Conservation (phyloP, 2,797 vertebrate genomes). For the Mormyrops attenuatus region DNA sequence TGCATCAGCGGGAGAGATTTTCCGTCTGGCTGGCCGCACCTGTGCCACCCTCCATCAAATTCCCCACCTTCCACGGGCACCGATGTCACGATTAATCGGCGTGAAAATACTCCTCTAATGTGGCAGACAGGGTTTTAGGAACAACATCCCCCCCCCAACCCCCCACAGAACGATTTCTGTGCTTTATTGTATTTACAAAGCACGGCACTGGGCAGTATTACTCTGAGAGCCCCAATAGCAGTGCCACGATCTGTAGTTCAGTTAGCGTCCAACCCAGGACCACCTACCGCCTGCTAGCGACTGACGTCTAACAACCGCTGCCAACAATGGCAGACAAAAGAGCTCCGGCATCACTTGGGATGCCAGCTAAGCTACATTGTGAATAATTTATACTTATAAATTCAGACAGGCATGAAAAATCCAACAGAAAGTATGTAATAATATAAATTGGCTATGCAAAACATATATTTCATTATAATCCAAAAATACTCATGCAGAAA, state of each 20-base stretch:
- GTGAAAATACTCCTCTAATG: constrained; percentile 1
- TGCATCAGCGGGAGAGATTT: neutral
- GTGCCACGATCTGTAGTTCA: neutral
- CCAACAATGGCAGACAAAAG: neutral
- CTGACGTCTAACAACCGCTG: neutral
- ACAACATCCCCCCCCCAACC: neutral
- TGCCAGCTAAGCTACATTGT: neutral
- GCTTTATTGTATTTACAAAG: neutral
- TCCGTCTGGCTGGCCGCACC: neutral
- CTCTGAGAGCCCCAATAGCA: neutral
- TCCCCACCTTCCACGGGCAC: neutral
- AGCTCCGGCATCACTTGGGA: neutral
- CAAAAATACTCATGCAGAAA: neutral
- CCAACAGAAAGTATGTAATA: neutral
- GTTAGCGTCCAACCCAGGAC: neutral
- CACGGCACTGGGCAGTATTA: neutral
- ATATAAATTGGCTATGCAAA: neutral
- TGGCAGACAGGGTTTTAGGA: neutral
- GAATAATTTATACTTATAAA: neutral
- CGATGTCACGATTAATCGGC: neutral
- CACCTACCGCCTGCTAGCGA: neutral
- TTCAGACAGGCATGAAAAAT: neutral
- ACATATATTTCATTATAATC: neutral
- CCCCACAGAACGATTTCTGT: neutral
- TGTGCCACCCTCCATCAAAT: neutral